Conservation (phyloP, 2,113 vertebrate genomes). For the Ancistrus triradiatus region DNA sequence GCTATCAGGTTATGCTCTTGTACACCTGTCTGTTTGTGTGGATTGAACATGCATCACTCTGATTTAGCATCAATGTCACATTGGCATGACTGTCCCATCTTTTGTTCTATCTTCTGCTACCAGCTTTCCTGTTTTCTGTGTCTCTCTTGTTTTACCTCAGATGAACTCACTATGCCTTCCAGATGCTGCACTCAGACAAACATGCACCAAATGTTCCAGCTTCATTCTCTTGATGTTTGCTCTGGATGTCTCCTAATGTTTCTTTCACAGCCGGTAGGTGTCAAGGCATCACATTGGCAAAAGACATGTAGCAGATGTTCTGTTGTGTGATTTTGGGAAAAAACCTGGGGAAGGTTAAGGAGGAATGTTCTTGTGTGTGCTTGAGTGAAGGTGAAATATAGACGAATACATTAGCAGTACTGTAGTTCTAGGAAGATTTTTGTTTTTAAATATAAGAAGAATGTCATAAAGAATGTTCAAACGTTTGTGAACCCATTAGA, state of each 20-base stretch:
- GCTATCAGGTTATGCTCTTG: neutral
- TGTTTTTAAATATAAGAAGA: too few relatives aligned
- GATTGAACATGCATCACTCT: neutral
- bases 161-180: neutral
- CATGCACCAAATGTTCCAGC: neutral
- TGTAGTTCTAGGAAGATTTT: too few relatives aligned
- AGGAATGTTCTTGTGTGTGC: neutral
- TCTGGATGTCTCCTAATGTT: neutral
- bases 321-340: slow-evolving; percentile 4
- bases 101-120: neutral
- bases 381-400: neutral
- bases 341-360: neutral
- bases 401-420: too few relatives aligned
- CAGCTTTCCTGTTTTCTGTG: neutral
- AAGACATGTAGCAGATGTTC: slow-evolving; percentile 32
- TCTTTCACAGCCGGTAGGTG: slow-evolving; percentile 17
- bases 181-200: slow-evolving; percentile 15
- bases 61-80: neutral
- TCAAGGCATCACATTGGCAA: slow-evolving; percentile 10
- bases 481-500: too few relatives aligned
- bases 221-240: slow-evolving; percentile 4
- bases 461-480: too few relatives aligned
- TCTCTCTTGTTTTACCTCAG: neutral
- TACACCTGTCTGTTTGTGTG: neutral
- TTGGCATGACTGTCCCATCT: neutral